Evolutionary conservation across 92 coral and sea anemone genomes (phyloP), one percentile per base, ranked within the genome.

Genomic region (Bergia puertoricense): DNA sequence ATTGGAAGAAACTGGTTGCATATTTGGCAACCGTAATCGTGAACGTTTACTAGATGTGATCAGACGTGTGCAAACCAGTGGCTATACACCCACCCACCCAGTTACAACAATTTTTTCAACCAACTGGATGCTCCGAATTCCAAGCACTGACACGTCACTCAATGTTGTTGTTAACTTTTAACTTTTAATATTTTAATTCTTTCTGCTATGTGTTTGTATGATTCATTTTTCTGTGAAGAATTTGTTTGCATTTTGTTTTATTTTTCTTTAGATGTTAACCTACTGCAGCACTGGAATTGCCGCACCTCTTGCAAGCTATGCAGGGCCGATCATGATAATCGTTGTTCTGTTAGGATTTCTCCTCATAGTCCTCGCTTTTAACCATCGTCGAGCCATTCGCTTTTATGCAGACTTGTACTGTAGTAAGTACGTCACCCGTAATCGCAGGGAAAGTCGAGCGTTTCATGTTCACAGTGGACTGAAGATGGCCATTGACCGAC

Each of bases 281-380:
- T 79, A 74, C 39, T 95, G 98, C 77, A 79, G 90, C 62, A 48
- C 65, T n/a, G 95, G 93, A 15, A 85, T 91, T 20, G 85, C 93
- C 66, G 92, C 96, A 51, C 96, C 96, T 13, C 73, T 85, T 36
- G 85, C 91, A 74, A 88, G 90, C 10, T 86, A 85, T 45, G 94
- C 91, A 1, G 92, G 92, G 5, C 85, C 90, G n/a, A 78, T 93
- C 39, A 57, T 91, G 45, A 91, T 93, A 56, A 74, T 93, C 40
- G 23, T 85, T 38, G 85, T 93, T 22, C 88, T 86, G 44, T 59
- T 92, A 20, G 41, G 90, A 30, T 92, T 94, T 85, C 45, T 91
- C 23, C 76, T 69, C 5, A 57, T 93, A 8, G 74, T 93, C 30
- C 85, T 79, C 71, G 90, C 89, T 67, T 91, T 93, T 90, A 91